Base-by-base conservation (phyloP, 1,140 invertebrate species). In the Acromyrmex heyeri region DNA sequence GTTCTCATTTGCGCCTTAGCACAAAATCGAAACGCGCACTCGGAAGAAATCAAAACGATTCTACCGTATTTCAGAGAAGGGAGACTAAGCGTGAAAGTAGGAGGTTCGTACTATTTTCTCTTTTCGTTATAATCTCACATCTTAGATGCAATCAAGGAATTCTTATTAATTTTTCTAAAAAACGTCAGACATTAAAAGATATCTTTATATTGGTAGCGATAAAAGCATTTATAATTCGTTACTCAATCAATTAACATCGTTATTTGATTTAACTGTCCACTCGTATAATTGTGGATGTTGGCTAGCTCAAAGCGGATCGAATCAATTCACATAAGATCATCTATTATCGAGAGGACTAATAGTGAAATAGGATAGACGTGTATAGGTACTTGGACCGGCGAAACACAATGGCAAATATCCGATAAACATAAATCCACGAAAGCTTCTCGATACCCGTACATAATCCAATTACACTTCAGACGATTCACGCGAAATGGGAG, bases 1-100 rank as follows among this genome's bases (percentile, higher is more conserved):
- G 88, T 62, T 77, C 73, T 85, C 86, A 85, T 85, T 87, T 85
- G 79, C 79, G 34, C 78, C 59, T 16, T 67, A 44, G 78, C 67
- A 61, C 48, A 48, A 77, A 82, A 61, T 82, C 70, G 83, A 78
- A 44, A 82, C 83, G 82, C 57, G 59, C 3, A 34, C 27, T 59
- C 38, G 59, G 70, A 86, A 89, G 53, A 82, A 88, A 87, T 90
- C 88, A 90, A 90, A 90, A 88, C 65, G 88, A 83, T 75, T 78
- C 77, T 72, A 48, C 50, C 38, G 59, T 65, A 50, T 72, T 30
- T 64, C 53, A 65, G 12, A 10, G 27, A 38, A 72, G 62, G 38
- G 48, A 78, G 69, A 73, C 65, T 67, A 30, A 85, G 44, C 21
- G 21, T 59, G 57, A 72, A 72, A 90, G 65, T 59, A 34, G 34